Evolutionary conservation across 2,113 vertebrate genomes (phyloP).

Genomic region (Oryzias celebensis): DNA sequence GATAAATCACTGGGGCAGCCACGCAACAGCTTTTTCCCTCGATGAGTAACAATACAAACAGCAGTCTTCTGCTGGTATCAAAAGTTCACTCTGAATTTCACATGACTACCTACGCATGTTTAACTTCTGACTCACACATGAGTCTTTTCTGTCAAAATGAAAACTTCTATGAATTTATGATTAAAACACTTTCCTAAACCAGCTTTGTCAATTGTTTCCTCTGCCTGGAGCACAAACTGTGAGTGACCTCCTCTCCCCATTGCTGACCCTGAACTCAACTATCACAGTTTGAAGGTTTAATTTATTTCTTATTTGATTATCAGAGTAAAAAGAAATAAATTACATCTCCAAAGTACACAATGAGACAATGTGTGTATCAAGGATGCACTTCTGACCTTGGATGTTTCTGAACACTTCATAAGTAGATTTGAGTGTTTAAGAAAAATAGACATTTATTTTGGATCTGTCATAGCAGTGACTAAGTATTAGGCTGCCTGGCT

Average conservation of each 20-base stretch:
- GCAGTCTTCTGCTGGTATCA: constrained; percentile 3
- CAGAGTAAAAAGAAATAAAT: constrained; percentile 20
- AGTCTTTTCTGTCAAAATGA: constrained; percentile 39
- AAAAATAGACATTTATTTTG: background rate
- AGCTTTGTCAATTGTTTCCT: constrained; percentile 42
- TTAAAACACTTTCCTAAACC: constrained; percentile 44
- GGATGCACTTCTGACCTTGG: background rate
- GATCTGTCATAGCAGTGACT: background rate
- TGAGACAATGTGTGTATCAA: background rate
- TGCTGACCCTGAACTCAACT: constrained; percentile 42
- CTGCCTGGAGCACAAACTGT: constrained; percentile 42
- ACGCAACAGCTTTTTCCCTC: background rate
- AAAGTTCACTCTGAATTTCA: constrained; percentile 18
- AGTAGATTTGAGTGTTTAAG: constrained; percentile 3
- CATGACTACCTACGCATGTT: constrained; percentile 32
- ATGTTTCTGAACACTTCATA: background rate
- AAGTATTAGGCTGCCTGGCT: background rate
- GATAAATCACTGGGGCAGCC: constrained; percentile 1
- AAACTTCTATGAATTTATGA: constrained; percentile 40
- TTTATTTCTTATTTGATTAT: constrained; percentile 12
- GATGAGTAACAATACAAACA: constrained; percentile 8
- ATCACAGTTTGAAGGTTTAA: constrained; percentile 16
- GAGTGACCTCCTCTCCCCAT: constrained; percentile 49
- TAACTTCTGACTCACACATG: constrained; percentile 33
- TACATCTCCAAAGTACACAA: constrained; percentile 16